A percentile compares a stretch with the other conserved stretches of the same genome.
Conservation (phyloP, 2,113 vertebrate genomes). For the Pachycephala philippinensis region DNA sequence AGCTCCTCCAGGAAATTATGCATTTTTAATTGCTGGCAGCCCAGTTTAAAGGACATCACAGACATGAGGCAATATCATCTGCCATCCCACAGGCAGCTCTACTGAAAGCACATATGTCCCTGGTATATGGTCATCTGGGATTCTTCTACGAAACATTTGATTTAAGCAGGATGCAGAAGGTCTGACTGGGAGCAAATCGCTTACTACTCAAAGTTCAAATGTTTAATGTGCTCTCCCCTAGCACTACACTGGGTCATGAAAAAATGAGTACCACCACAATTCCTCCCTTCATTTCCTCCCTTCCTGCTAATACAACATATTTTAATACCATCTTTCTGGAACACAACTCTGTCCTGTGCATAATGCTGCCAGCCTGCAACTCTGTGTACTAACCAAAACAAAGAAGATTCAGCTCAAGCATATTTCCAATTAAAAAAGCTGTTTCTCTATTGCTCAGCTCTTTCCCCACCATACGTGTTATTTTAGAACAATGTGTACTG, state of each 20-base stretch:
- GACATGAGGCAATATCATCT: not conserved
- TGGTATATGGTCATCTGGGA: not conserved
- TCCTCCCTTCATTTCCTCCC: not conserved
- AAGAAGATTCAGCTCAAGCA: not conserved
- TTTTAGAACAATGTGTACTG: not conserved
- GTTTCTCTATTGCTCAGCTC: not conserved
- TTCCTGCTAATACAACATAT: not conserved
- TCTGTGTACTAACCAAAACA: not conserved
- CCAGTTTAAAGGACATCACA: not conserved
- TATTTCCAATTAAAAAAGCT: not conserved
- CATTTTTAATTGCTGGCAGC: not conserved
- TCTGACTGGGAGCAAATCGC: not conserved
- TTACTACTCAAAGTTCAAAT: not conserved
- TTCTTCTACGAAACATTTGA: not conserved
- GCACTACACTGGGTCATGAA: not conserved
- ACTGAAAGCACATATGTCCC: not conserved
- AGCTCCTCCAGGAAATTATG: not conserved
- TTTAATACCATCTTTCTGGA: not conserved
- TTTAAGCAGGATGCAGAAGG: not conserved
- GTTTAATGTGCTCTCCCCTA: not conserved
- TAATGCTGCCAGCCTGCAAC: not conserved
- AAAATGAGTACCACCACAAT: not conserved
- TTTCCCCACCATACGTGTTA: accelerated
- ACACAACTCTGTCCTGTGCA: not conserved
- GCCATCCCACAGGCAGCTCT: not conserved